Evolutionary conservation across 2,888 invertebrate species (phyloP).

Genomic region (Drosophila multiciliata): DNA sequence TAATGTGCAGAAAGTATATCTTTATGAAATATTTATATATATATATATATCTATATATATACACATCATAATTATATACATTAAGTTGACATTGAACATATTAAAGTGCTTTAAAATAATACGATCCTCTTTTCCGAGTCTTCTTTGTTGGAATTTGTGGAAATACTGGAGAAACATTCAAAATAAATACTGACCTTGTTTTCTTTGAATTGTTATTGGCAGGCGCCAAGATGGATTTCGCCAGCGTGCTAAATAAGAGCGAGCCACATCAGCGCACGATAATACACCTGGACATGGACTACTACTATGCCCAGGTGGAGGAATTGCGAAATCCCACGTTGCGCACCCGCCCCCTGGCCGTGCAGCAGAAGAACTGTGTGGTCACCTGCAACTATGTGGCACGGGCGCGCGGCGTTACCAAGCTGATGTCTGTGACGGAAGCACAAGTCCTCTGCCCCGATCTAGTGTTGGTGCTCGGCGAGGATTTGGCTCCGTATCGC

Average conservation of each 20-base stretch:
- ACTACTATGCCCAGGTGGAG: constrained; percentile 95
- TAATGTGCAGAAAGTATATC: not conserved
- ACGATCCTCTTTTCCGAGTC: not conserved
- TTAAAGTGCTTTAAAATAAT: not conserved
- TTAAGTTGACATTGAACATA: not conserved
- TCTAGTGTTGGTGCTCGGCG: constrained; percentile 91
- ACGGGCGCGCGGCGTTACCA: constrained; percentile 90
- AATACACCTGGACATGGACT: constrained; percentile 93
- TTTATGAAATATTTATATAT: not conserved
- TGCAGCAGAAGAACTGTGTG: constrained; percentile 93
- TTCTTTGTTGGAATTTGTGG: not conserved
- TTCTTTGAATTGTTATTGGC: constrained; percentile 10
- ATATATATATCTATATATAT: not conserved
- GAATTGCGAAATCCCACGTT: constrained; percentile 90
- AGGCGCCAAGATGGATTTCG: constrained; percentile 80
- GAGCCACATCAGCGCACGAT: constrained; percentile 89
- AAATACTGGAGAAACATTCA: not conserved
- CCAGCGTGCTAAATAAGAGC: constrained; percentile 76
- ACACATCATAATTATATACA: not conserved
- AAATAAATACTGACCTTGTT: not conserved
- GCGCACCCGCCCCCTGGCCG: constrained; percentile 89
- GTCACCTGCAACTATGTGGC: constrained; percentile 95
- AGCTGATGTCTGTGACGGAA: constrained; percentile 92
- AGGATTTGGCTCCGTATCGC: constrained; percentile 93
- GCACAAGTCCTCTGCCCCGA: constrained; percentile 90